A percentile compares a stretch with the other conserved stretches of the same genome.
phyloP scores from a whole-genome alignment of 2,797 vertebrate species.

The Danio kyathit region DNA sequence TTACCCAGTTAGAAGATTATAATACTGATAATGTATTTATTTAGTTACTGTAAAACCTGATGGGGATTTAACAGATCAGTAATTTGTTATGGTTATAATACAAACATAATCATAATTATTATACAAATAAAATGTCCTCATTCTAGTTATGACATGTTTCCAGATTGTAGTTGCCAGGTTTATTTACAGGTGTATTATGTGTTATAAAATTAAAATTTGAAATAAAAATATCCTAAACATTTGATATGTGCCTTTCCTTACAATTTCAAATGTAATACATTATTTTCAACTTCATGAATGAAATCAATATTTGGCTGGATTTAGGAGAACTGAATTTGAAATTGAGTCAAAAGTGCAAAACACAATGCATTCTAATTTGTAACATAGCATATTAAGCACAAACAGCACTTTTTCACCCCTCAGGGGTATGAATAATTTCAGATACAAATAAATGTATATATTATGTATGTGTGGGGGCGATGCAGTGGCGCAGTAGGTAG shows the following conservation, averaged over 20 bases:
- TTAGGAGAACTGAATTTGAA: background rate
- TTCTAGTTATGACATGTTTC: background rate
- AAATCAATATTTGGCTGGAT: background rate
- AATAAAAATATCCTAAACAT: background rate
- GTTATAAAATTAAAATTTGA: background rate
- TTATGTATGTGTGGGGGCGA: too few species aligned
- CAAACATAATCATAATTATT: background rate
- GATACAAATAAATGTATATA: too few species aligned
- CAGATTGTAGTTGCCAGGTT: background rate
- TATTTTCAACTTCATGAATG: background rate
- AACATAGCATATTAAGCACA: too few species aligned
- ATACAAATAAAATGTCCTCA: background rate
- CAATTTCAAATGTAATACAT: background rate
- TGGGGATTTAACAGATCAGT: background rate
- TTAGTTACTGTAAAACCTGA: background rate
- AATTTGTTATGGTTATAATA: background rate
- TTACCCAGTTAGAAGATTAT: background rate
- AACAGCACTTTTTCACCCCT: too few species aligned
- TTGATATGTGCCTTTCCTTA: background rate
- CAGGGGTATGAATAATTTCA: too few species aligned
- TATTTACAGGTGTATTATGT: background rate
- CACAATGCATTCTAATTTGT: too few species aligned
- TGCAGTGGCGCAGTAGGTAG: too few species aligned
- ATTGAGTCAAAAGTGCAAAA: too few species aligned
- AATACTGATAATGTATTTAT: background rate